Evolutionary conservation across 1,140 invertebrate species (phyloP), one percentile per base, ranked within the genome.

Genomic region (Macrobrachium rosenbergii): DNA sequence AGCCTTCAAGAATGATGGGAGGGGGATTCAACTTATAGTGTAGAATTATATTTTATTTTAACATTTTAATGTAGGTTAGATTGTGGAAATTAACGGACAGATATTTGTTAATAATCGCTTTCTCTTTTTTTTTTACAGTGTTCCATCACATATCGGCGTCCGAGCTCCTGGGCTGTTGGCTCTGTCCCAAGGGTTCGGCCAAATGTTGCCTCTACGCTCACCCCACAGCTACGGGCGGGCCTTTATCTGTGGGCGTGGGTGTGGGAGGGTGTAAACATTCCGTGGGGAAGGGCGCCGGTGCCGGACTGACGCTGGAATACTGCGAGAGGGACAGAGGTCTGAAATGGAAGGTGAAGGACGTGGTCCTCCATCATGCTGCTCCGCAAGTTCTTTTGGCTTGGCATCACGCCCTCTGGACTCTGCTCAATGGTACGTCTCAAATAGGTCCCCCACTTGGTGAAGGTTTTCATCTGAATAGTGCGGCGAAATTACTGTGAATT

Each of bases 91-190:
- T 37, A 37, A 37, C 1, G 3, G 28, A 37, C 1, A 37, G 28
- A 37, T 37, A 37, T 37, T 37, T 37, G 28, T 37, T 37, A 37
- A 37, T 37, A 37, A 37, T 37, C 28, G 52, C 8, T 52, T 52
- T 12, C 19, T n/a, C 19, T 82, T 43, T 72, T 58, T n/a, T 43
- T 23, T 7, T 73, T 83, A 10, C 82, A 83, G 82, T 23, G 72
- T 59, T 52, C 19, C 75, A 58, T 6, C 52, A 73, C 67, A 52
- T 83, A 14, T 43, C 82, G 0, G 67, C 67, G 23, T n/a, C 23
- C 67, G 60, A 83, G 11, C 43, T 83, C 16, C 10, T 83, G 14
- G 75, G 82, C 37, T 83, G 82, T 19, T 83, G 82, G 82, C 45
- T 37, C 16, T 83, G 82, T 23, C 67, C 69, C 28, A 83, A 83